Percentiles rank a stretch among this genome's conserved stretches.
Evolutionary conservation across 2,797 vertebrate species (phyloP).

Genomic region (Micropoecilia bifurca): DNA sequence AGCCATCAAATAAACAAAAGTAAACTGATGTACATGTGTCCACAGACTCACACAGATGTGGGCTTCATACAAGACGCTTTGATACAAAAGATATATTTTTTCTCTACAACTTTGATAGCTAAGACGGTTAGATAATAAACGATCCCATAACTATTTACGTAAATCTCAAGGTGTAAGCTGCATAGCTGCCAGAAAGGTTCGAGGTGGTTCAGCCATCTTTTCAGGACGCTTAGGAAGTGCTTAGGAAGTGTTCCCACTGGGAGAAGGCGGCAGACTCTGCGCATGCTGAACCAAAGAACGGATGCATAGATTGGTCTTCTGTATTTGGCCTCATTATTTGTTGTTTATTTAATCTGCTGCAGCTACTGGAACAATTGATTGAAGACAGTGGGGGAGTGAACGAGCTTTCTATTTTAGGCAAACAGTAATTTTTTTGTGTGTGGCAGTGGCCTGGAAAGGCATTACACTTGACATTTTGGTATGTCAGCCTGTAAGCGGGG

Average conservation of each 20-base stretch:
- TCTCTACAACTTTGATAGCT: too few species aligned
- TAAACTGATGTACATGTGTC: too few species aligned
- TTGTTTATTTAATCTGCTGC: slow-evolving; percentile 1
- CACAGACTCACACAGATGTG: too few species aligned
- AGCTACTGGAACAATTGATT: neutral
- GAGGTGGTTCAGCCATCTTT: neutral
- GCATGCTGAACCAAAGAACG: neutral
- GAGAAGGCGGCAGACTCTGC: neutral
- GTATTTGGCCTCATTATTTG: neutral
- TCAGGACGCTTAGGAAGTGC: neutral
- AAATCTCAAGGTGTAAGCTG: too few species aligned
- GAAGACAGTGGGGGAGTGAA: neutral
- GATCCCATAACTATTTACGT: too few species aligned
- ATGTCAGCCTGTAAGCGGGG: slow-evolving; percentile 50
- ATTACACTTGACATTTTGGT: slow-evolving; percentile 52
- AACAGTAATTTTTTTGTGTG: slow-evolving; percentile 13
- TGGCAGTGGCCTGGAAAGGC: slow-evolving; percentile 18
- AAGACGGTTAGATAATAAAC: too few species aligned
- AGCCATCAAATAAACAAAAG: too few species aligned
- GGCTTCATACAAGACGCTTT: too few species aligned
- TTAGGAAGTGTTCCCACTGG: neutral
- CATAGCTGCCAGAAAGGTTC: too few species aligned
- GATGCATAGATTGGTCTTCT: neutral
- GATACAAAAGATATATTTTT: too few species aligned
- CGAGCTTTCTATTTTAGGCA: slow-evolving; percentile 10